Conservation (phyloP, 30 jellyfish, hydroid and myxozoan species). For the Cassiopea andromeda region DNA sequence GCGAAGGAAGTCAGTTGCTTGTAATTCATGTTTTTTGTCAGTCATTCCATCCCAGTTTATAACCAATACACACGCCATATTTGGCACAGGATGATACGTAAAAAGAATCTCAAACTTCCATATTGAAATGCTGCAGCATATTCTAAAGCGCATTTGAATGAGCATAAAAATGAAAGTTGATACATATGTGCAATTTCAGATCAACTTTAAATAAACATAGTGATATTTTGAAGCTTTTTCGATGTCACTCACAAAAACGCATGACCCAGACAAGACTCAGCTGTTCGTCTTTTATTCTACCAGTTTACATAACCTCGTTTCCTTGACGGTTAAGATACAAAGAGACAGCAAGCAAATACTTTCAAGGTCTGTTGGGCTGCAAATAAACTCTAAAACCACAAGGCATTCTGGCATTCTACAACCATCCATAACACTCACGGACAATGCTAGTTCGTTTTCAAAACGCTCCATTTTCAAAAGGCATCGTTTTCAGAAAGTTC, state of each 20-base stretch:
- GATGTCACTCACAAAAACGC: not conserved
- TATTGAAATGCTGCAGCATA: not conserved
- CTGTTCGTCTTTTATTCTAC: conserved; percentile 12
- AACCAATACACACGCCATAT: too few species aligned
- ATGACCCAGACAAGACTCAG: conserved; percentile 60
- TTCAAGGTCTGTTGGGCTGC: not conserved
- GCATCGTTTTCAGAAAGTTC: too few species aligned
- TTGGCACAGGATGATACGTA: too few species aligned
- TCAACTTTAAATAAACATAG: not conserved
- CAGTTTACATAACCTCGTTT: conserved; percentile 40
- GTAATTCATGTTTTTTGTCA: too few species aligned
- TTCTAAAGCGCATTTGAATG: not conserved
- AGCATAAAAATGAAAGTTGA: not conserved
- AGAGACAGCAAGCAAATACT: not conserved
- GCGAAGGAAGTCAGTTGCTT: too few species aligned
- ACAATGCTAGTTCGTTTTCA: not conserved
- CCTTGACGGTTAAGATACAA: conserved; percentile 26
- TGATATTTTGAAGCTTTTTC: not conserved
- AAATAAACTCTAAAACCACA: not conserved
- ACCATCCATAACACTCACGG: not conserved
- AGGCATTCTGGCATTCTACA: not conserved
- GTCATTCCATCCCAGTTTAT: too few species aligned
- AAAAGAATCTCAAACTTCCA: too few species aligned
- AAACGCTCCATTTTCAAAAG: too few species aligned
- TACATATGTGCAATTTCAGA: not conserved